A percentile compares a stretch with the other conserved stretches of the same genome.
These are phyloP conservation scores for Rhyzopertha dominica DNA, from an alignment of 1,140 invertebrate genomes.

Conservation along the genomic window DNA sequence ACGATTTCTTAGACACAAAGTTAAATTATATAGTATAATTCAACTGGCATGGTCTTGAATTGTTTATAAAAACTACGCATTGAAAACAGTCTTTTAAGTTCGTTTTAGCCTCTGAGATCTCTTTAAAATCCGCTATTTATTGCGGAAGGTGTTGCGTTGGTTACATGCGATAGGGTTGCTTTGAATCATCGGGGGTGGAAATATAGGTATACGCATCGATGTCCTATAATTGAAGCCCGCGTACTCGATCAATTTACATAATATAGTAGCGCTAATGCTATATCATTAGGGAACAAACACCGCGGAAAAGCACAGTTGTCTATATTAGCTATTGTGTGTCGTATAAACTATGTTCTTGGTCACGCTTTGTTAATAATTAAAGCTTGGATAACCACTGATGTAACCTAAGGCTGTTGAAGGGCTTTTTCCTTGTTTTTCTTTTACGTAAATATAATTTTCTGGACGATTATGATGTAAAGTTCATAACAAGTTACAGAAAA, in stretches of 20 bases:
- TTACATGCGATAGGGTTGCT: conserved; percentile 2
- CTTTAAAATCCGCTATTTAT: conserved; percentile 6
- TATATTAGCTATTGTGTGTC: conserved; percentile 14
- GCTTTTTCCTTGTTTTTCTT: background rate
- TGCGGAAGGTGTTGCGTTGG: background rate
- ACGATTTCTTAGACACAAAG: too few species aligned
- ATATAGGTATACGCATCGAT: background rate
- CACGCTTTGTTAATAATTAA: too few species aligned
- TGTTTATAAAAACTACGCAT: background rate
- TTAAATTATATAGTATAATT: too few species aligned
- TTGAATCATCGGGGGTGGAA: conserved; percentile 1
- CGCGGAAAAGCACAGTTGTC: conserved; percentile 19
- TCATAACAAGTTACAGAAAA: background rate
- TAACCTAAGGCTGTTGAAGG: background rate
- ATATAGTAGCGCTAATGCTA: conserved; percentile 9
- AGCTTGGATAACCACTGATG: background rate
- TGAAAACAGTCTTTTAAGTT: background rate
- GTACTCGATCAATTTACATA: conserved; percentile 11
- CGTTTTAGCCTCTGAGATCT: background rate
- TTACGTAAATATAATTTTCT: background rate
- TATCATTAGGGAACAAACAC: conserved; percentile 22
- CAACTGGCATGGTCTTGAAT: background rate
- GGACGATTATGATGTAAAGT: background rate
- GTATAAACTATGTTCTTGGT: conserved; percentile 12
- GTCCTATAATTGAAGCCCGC: conserved; percentile 5